phyloP scores from a whole-genome alignment of 2,797 vertebrate genomes.

The Esox lucius region DNA sequence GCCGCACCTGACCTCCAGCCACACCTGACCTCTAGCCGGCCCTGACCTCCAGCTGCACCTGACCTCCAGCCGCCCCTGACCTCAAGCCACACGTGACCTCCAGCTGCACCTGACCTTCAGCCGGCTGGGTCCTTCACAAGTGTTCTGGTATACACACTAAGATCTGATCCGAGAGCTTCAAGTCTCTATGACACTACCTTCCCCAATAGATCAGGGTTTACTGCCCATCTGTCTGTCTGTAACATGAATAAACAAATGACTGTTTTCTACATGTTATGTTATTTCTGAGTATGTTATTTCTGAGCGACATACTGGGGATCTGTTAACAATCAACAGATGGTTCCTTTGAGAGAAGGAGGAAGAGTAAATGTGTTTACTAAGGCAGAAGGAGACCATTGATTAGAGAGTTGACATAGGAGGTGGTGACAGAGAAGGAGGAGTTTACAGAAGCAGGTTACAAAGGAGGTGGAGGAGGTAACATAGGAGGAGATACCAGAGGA shows the following conservation, averaged over 20 bases:
- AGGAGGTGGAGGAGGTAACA: no score
- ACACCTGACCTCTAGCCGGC: not conserved
- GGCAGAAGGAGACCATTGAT: not conserved
- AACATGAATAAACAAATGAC: slow-evolving; percentile 53
- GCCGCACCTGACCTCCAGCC: slow-evolving; percentile 6
- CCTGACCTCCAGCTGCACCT: slow-evolving; percentile 7
- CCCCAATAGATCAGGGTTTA: slow-evolving; percentile 22
- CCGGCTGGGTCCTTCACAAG: not conserved
- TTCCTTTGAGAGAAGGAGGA: not conserved
- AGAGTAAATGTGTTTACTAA: not conserved
- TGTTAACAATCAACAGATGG: not conserved
- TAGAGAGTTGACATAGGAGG: not conserved
- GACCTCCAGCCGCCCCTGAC: not conserved
- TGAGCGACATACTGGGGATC: slow-evolving; percentile 2
- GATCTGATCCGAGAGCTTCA: slow-evolving; percentile 35
- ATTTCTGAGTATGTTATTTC: slow-evolving; percentile 22
- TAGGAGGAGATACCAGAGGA: no score
- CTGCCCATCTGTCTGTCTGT: slow-evolving; percentile 32
- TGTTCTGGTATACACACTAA: slow-evolving; percentile 6
- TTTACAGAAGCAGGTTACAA: no score
- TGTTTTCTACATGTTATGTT: no score
- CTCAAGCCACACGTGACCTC: no score
- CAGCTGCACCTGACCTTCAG: slow-evolving; percentile 4
- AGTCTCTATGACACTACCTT: slow-evolving; percentile 24
- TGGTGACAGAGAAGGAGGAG: no score